Evolutionary conservation across 2,888 invertebrate genomes (phyloP).

Genomic region (Lissonota sp.): DNA sequence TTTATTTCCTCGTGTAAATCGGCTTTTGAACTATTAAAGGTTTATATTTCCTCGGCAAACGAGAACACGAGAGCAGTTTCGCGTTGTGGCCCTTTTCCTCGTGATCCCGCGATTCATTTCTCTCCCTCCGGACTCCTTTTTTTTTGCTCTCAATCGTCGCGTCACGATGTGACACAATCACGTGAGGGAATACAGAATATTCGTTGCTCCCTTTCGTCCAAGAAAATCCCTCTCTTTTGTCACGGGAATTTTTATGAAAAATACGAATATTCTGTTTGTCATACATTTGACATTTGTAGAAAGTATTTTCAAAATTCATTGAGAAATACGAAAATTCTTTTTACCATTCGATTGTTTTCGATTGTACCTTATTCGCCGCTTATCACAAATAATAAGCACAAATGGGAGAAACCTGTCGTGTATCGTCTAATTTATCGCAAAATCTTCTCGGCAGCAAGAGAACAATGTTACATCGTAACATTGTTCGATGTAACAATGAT

Average conservation of each 20-base stretch:
- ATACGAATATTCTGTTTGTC: too few relatives aligned
- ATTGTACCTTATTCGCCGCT: background rate
- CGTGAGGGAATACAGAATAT: too few relatives aligned
- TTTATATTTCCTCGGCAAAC: constrained; percentile 36
- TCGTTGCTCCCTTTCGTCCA: too few relatives aligned
- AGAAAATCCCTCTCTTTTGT: too few relatives aligned
- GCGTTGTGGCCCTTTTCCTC: constrained; percentile 42
- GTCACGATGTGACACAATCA: too few relatives aligned
- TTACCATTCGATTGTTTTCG: background rate
- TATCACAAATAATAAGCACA: constrained; percentile 49
- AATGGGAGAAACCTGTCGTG: constrained; percentile 10
- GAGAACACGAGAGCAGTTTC: constrained; percentile 11
- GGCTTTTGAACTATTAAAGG: constrained; percentile 40
- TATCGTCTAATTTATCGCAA: constrained; percentile 9
- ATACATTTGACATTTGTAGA: too few relatives aligned
- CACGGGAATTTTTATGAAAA: too few relatives aligned
- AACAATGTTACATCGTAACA: constrained; percentile 24
- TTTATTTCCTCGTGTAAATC: constrained; percentile 10
- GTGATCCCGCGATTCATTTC: constrained; percentile 46
- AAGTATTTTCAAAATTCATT: too few relatives aligned
- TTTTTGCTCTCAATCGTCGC: constrained; percentile 6
- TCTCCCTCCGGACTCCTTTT: background rate
- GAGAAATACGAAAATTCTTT: constrained; percentile 5
- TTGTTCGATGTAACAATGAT: constrained; percentile 33
- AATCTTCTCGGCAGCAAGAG: background rate